Percentiles rank a stretch among this genome's conserved stretches.
These are phyloP conservation scores for Cydia strobilella DNA, from an alignment of 1,140 invertebrate species.

Conservation along the genomic window DNA sequence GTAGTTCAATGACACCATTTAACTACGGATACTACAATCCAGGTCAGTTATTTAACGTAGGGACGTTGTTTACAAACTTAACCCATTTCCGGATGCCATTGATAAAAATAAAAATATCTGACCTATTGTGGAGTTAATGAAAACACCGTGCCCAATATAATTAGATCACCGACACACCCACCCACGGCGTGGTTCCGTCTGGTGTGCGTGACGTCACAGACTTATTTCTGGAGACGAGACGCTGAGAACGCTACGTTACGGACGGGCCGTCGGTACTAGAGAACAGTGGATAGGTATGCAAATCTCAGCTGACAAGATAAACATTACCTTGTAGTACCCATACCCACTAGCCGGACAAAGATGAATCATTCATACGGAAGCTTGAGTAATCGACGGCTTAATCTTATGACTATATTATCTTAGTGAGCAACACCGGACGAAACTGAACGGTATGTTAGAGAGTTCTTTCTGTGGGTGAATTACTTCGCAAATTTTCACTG, in stretches of 20 bases:
- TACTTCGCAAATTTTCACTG: constrained; percentile 7
- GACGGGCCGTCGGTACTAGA: neutral
- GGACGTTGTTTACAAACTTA: constrained; percentile 18
- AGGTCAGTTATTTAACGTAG: constrained; percentile 6
- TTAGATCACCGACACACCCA: constrained; percentile 54
- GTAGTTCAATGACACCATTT: constrained; percentile 13
- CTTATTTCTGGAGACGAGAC: constrained; percentile 47
- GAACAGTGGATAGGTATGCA: neutral
- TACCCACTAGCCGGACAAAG: neutral
- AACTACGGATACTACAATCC: constrained; percentile 1
- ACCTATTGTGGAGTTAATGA: constrained; percentile 50
- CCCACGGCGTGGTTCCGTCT: constrained; percentile 50
- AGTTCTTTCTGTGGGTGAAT: neutral
- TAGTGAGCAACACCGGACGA: neutral
- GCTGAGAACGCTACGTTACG: neutral
- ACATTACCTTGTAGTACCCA: neutral
- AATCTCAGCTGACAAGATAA: constrained; percentile 26
- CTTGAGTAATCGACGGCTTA: neutral
- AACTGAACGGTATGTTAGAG: neutral
- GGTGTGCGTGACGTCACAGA: constrained; percentile 48
- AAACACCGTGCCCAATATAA: constrained; percentile 49
- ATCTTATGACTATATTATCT: too few species aligned
- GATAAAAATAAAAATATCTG: constrained; percentile 38
- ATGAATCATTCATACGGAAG: constrained; percentile 27
- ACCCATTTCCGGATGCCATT: neutral